Percentiles rank a stretch among this genome's conserved stretches.
Conservation (phyloP, 2,113 vertebrate species). For the Toxotes jaculatrix region DNA sequence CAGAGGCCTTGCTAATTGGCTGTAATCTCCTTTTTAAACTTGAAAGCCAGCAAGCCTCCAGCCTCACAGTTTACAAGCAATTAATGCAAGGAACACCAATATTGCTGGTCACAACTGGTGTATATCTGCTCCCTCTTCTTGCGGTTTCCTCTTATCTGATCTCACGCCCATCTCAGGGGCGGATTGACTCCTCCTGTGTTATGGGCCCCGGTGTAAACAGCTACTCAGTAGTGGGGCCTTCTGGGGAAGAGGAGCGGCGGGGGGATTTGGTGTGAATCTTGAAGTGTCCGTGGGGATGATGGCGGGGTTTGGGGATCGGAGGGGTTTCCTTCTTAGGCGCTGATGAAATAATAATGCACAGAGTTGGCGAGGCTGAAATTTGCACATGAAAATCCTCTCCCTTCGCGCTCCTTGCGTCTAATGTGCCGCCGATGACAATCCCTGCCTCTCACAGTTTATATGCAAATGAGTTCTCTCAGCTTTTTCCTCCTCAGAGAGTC, state of each 20-base stretch:
- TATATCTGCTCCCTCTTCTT: conserved; percentile 62
- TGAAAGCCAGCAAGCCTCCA: conserved; percentile 78
- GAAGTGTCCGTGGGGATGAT: conserved; percentile 77
- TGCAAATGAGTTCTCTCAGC: conserved; percentile 81
- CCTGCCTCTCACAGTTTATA: conserved; percentile 83
- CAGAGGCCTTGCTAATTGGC: conserved; percentile 83
- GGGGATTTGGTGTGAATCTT: conserved; percentile 79
- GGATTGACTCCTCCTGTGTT: conserved; percentile 65
- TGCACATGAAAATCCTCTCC: conserved; percentile 86
- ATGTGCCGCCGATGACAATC: conserved; percentile 81
- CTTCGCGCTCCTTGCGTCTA: conserved; percentile 73
- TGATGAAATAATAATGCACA: conserved; percentile 87
- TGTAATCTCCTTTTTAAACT: conserved; percentile 84
- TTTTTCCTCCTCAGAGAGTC: conserved; percentile 79
- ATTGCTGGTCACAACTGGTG: conserved; percentile 76
- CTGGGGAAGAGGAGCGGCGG: conserved; percentile 56
- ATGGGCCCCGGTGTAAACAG: conserved; percentile 77
- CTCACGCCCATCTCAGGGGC: conserved; percentile 57
- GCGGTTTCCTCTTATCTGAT: conserved; percentile 66
- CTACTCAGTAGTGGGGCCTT: conserved; percentile 70
- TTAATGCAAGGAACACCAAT: conserved; percentile 77
- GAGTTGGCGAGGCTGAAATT: conserved; percentile 83
- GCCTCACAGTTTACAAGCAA: conserved; percentile 82
- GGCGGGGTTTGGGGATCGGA: conserved; percentile 67
- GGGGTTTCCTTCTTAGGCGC: conserved; percentile 70